Evolutionary conservation across 2,888 invertebrate genomes (phyloP).

Genomic region (Latheticus oryzae): DNA sequence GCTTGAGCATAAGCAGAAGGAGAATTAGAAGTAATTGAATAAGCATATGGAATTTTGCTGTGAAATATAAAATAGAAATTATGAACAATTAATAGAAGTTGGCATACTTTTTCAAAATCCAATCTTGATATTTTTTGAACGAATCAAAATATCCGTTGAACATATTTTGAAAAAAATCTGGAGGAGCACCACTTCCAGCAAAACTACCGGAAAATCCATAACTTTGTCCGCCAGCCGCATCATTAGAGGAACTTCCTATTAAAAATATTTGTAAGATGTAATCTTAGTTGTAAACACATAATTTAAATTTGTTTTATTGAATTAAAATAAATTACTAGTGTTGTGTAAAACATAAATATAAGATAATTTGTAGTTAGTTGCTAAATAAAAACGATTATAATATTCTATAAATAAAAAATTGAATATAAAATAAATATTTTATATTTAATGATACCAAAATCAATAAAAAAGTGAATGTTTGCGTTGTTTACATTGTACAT

Average conservation of each 20-base stretch:
- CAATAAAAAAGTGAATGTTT: no score
- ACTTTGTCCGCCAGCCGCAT: slow-evolving; percentile 44
- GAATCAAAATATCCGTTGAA: slow-evolving; percentile 51
- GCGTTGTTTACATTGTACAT: no score
- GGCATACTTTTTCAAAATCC: slow-evolving; percentile 57
- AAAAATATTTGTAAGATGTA: background rate
- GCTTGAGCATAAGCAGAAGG: slow-evolving; percentile 52
- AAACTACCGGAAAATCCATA: slow-evolving; percentile 55
- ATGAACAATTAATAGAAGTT: slow-evolving; percentile 1
- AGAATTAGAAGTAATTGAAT: slow-evolving; percentile 52
- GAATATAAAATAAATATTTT: no score
- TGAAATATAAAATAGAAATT: slow-evolving; percentile 29
- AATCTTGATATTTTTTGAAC: slow-evolving; percentile 55
- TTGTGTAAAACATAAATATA: no score
- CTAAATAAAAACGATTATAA: no score
- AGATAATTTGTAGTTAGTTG: no score
- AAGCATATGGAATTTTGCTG: slow-evolving; percentile 52
- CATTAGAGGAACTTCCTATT: slow-evolving; percentile 41
- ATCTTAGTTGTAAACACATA: no score
- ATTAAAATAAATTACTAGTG: no score
- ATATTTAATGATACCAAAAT: no score
- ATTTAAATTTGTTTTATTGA: no score
- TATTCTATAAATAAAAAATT: no score
- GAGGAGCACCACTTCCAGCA: slow-evolving; percentile 45
- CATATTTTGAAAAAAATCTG: slow-evolving; percentile 49